Percentiles rank a stretch among this genome's conserved stretches.
phyloP scores from a whole-genome alignment of 2,888 invertebrate genomes.

The Drosophila ustulata region DNA sequence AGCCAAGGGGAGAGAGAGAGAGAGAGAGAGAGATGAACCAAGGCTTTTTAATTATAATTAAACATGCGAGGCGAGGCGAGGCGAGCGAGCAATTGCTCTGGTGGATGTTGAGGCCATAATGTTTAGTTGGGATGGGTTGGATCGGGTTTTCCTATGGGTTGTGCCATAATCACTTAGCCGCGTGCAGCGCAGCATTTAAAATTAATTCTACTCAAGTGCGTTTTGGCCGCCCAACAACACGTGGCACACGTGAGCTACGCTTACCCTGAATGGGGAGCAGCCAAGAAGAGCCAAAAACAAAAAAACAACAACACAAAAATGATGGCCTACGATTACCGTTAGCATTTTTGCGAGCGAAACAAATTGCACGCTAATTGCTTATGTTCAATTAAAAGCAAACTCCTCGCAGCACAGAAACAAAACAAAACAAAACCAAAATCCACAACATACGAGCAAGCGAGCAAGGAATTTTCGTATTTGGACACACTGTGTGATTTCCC shows the following conservation, averaged over 20 bases:
- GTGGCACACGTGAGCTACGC: conserved; percentile 54
- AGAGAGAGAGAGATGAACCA: conserved; percentile 34
- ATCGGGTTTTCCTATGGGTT: conserved; percentile 32
- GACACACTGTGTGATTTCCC: conserved; percentile 57
- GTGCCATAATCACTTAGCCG: conserved; percentile 81
- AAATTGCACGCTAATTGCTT: conserved; percentile 83
- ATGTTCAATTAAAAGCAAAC: conserved; percentile 79
- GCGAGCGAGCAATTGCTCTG: conserved; percentile 44
- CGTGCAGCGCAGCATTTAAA: conserved; percentile 78
- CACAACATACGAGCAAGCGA: not conserved
- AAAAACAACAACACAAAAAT: not conserved
- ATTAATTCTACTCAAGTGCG: conserved; percentile 83
- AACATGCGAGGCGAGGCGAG: conserved; percentile 62
- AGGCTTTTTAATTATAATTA: conserved; percentile 79
- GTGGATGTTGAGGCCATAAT: conserved; percentile 16
- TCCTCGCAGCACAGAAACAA: conserved; percentile 1
- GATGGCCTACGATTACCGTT: conserved; percentile 57
- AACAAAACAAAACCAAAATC: conserved; percentile 19
- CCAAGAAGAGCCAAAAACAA: not conserved
- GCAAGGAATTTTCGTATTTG: conserved; percentile 27
- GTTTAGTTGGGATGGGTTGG: conserved; percentile 14
- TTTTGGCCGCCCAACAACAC: conserved; percentile 63
- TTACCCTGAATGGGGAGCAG: not conserved
- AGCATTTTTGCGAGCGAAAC: conserved; percentile 71
- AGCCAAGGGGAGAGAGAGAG: not conserved